Conservation (phyloP, 1,140 invertebrate genomes). For the Panagrolaimus sp. region DNA sequence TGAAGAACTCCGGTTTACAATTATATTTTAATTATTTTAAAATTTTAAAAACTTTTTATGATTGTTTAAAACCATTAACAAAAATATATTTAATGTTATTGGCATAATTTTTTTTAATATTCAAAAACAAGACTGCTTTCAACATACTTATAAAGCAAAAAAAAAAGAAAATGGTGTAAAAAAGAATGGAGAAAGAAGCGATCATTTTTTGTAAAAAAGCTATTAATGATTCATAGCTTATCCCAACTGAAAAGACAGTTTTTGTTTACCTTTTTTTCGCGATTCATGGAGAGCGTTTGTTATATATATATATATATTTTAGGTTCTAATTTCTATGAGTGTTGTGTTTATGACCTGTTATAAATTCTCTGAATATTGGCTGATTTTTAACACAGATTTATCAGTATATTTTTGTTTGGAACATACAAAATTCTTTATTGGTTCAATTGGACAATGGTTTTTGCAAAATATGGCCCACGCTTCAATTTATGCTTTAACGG, state of each 20-base stretch:
- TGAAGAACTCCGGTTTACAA: background rate
- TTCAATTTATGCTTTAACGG: constrained; percentile 37
- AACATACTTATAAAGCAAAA: too few relatives aligned
- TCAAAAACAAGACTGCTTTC: too few relatives aligned
- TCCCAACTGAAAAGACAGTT: too few relatives aligned
- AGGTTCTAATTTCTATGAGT: constrained; percentile 30
- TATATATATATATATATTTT: background rate
- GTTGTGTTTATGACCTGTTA: constrained; percentile 33
- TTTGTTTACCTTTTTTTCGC: too few relatives aligned
- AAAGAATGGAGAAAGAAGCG: too few relatives aligned
- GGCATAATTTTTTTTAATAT: too few relatives aligned
- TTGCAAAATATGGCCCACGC: constrained; percentile 49
- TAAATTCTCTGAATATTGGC: constrained; percentile 44
- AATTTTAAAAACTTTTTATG: background rate
- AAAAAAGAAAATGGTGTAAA: too few relatives aligned
- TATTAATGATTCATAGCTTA: too few relatives aligned
- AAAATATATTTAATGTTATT: too few relatives aligned
- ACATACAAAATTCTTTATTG: constrained; percentile 38
- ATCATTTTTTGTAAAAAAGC: too few relatives aligned
- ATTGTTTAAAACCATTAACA: too few relatives aligned
- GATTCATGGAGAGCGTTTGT: too few relatives aligned
- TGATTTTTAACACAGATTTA: constrained; percentile 34
- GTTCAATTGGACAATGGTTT: constrained; percentile 44
- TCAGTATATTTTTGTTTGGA: constrained; percentile 32
- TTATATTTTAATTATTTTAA: background rate